phyloP scores from a whole-genome alignment of 1,140 invertebrate genomes.

The Galendromus occidentalis region DNA sequence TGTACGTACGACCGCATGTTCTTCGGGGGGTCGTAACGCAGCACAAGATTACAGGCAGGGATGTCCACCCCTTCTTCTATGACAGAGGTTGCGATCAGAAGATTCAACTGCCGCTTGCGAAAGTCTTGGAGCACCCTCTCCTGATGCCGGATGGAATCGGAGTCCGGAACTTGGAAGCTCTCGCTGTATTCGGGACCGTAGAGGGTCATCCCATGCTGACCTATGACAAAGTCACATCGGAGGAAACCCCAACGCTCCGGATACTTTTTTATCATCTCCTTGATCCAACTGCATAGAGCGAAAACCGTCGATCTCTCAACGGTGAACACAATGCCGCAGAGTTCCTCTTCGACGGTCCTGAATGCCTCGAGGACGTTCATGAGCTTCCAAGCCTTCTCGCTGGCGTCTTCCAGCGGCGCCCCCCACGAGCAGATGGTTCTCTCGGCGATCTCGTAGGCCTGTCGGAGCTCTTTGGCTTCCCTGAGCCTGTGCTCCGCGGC shows the following conservation, averaged over 20 bases:
- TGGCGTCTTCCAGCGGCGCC: neutral
- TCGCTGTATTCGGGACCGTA: neutral
- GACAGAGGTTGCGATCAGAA: slow-evolving; percentile 58
- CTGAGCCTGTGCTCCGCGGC: neutral
- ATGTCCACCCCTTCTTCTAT: slow-evolving; percentile 65
- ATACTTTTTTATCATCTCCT: neutral
- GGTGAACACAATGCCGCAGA: neutral
- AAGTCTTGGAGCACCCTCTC: slow-evolving; percentile 68
- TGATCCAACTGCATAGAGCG: neutral
- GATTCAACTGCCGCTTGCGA: slow-evolving; percentile 76
- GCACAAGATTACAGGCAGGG: slow-evolving; percentile 50
- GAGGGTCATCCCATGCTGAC: neutral
- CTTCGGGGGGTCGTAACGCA: slow-evolving; percentile 44
- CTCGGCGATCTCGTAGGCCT: neutral
- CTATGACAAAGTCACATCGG: slow-evolving; percentile 1
- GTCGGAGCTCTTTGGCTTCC: neutral
- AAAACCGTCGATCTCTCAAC: neutral
- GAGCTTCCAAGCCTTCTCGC: neutral
- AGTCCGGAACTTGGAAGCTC: slow-evolving; percentile 33
- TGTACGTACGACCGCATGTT: slow-evolving; percentile 50
- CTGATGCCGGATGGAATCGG: slow-evolving; percentile 51
- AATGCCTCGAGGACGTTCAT: neutral
- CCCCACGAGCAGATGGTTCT: neutral
- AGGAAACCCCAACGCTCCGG: neutral
- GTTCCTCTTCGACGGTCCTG: neutral